Base-by-base conservation (phyloP, 2,888 invertebrate species). In the Lasioglossum morio region DNA sequence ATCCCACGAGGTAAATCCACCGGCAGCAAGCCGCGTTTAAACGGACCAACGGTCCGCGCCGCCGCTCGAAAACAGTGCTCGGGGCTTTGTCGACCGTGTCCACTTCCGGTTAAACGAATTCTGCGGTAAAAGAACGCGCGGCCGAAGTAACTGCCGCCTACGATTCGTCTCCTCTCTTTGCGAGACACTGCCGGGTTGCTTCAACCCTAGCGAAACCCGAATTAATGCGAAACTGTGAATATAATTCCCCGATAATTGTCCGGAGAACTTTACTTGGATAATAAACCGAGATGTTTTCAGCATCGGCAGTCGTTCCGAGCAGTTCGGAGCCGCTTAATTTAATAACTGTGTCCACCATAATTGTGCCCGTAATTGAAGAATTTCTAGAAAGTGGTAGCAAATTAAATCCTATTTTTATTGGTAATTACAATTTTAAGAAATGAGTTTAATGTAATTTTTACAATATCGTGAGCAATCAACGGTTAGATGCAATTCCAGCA, bases 21-120 rank as follows among this genome's bases (percentile, higher is more conserved):
- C 53, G 10, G 14, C 60, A 60, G 72, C 27, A 27, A 19, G n/a
- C 48, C 27, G n/a, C 70, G 46, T 78, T 78, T 53, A 78, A 81
- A 78, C 75, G 40, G 53, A 34, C 57, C 30, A 12, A 34, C 75
- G 19, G 46, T 8, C 23, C 53, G 10, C 53, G 2, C 53, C 8
- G 14, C 37, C 34, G 48, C 40, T 34, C 40, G 63, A 72, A 79
- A 85, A 79, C 63, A 63, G n/a, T 19, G 57, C 74, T 57, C 46
- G 79, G 19, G 27, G 48, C 57, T 74, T 66, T 27, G 77, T 77
- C 37, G 37, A 19, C n/a, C 48, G 40, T 27, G 40, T 69, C 34
- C 69, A 72, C 46, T 72, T 48, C 23, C 43, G 72, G 46, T 72
- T 43, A 46, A 66, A 60, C 14, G 27, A 60, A 60, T 60, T 60